These are phyloP conservation scores for Pteropus alecto DNA, from an alignment of 2,113 vertebrate genomes.

Conservation along the genomic window DNA sequence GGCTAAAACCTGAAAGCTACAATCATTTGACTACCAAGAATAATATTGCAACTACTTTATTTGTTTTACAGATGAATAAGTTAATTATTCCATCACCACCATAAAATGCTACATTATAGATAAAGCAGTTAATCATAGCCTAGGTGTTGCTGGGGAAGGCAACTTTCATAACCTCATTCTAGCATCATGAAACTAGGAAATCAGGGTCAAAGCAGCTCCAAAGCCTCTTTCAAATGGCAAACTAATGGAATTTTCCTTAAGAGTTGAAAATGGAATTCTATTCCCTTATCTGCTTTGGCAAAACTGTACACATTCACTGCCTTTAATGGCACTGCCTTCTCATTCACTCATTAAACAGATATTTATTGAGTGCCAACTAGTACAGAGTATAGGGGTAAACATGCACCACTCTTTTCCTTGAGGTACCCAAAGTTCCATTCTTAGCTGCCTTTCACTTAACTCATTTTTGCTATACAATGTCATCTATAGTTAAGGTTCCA, in stretches of 20 bases:
- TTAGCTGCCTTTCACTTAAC: neutral
- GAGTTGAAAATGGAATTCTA: neutral
- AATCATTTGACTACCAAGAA: neutral
- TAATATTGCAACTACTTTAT: neutral
- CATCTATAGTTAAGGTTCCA: neutral
- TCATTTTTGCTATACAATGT: neutral
- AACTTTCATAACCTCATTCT: neutral
- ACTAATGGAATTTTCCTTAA: neutral
- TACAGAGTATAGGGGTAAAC: neutral
- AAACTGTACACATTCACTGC: neutral
- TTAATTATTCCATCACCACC: neutral
- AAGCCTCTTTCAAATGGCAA: neutral
- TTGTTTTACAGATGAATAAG: neutral
- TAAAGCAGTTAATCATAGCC: neutral
- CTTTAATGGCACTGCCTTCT: neutral
- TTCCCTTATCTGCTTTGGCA: neutral
- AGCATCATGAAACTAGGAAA: neutral
- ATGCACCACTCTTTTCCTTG: neutral
- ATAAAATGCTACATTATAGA: neutral
- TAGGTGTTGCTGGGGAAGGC: neutral
- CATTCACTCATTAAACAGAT: neutral
- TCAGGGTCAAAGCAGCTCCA: neutral
- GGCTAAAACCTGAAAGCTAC: neutral
- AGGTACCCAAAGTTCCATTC: neutral
- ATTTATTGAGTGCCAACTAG: neutral